Conservation (phyloP, 2,888 invertebrate genomes). For the Drosophila melanosoma region DNA sequence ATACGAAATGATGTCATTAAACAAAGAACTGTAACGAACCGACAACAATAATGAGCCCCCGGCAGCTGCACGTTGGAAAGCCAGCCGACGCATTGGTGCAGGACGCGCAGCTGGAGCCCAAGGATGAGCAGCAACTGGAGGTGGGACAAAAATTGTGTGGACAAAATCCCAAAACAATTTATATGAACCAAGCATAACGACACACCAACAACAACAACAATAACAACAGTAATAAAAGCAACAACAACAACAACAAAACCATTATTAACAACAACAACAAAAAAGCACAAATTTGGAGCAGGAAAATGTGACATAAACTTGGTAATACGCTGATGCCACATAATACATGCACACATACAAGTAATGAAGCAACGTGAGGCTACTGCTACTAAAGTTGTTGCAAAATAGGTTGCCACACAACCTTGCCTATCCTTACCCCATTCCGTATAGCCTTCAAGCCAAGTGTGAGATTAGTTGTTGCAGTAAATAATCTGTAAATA, state of each 20-base stretch:
- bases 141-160: constrained; percentile 58
- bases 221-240: constrained; percentile 13
- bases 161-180: constrained; percentile 79
- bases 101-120: constrained; percentile 33
- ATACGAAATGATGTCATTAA: constrained; percentile 78
- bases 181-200: constrained; percentile 67
- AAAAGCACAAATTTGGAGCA: constrained; percentile 39
- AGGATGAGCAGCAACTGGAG: constrained; percentile 22
- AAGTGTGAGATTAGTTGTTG: constrained; percentile 29
- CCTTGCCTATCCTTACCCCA: background rate
- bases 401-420: constrained; percentile 26
- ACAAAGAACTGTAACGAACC: constrained; percentile 69
- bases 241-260: constrained; percentile 17
- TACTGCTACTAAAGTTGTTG: constrained; percentile 31
- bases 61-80: constrained; percentile 38
- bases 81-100: constrained; percentile 51
- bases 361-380: constrained; percentile 60
- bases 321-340: constrained; percentile 51
- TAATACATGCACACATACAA: constrained; percentile 10
- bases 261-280: constrained; percentile 18
- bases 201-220: constrained; percentile 38
- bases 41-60: constrained; percentile 71
- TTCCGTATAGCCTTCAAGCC: constrained; percentile 4
- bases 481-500: background rate
- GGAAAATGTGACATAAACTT: constrained; percentile 64